Evolutionary conservation across 1,140 invertebrate genomes (phyloP).

Genomic region (Drosophila fuyamai): DNA sequence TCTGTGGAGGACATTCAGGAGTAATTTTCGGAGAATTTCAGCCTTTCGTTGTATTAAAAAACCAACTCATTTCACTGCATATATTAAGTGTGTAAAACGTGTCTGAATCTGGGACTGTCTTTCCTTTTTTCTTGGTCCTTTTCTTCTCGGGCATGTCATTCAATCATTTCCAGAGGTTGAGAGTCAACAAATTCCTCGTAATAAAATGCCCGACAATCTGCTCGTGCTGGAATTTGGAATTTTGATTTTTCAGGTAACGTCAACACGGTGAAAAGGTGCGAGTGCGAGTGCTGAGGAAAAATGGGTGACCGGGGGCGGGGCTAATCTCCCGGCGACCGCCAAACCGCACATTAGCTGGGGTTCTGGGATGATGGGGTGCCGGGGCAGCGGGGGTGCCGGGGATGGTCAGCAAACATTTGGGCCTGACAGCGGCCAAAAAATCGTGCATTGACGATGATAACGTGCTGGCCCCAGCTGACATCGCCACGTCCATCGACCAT

Average conservation of each 20-base stretch:
- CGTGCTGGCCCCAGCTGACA: conserved; percentile 34
- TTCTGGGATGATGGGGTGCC: conserved; percentile 10
- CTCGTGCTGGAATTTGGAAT: conserved; percentile 67
- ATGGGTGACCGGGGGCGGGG: conserved; percentile 22
- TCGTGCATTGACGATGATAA: conserved; percentile 81
- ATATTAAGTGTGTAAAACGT: conserved; percentile 59
- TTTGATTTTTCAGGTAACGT: conserved; percentile 74
- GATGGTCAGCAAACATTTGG: conserved; percentile 56
- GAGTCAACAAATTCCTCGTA: conserved; percentile 74
- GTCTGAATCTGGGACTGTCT: conserved; percentile 21
- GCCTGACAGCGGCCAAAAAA: conserved; percentile 49
- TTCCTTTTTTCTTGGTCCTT: background rate
- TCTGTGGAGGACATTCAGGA: background rate
- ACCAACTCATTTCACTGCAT: conserved; percentile 47
- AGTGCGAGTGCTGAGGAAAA: background rate
- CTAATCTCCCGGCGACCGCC: conserved; percentile 70
- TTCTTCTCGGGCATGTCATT: conserved; percentile 54
- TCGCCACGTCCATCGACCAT: conserved; percentile 17
- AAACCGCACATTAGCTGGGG: conserved; percentile 73
- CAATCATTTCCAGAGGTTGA: conserved; percentile 69
- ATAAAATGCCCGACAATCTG: conserved; percentile 81
- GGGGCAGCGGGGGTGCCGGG: conserved; percentile 4
- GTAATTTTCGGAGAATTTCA: conserved; percentile 16
- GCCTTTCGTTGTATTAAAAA: conserved; percentile 33
- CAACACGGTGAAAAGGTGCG: conserved; percentile 20